Evolutionary conservation across 2,113 vertebrate species (phyloP).

Genomic region (Pao palembangensis): DNA sequence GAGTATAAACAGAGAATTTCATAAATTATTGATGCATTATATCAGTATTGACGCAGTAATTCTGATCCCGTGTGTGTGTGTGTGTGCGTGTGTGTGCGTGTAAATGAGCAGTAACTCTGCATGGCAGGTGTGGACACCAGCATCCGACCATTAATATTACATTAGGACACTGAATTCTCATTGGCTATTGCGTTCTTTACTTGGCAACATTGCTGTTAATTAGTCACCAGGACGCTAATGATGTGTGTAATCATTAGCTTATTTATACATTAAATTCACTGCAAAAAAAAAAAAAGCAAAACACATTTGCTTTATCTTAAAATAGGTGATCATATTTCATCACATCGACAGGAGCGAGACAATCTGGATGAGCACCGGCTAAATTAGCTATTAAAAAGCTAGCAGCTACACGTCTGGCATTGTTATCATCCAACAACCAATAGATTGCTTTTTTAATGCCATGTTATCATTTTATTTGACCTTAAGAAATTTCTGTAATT

Average conservation of each 20-base stretch:
- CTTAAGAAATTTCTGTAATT: slow-evolving; percentile 9
- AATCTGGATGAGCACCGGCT: too few relatives aligned
- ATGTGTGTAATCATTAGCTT: background rate
- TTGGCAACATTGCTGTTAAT: background rate
- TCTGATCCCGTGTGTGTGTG: background rate
- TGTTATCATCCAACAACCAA: too few relatives aligned
- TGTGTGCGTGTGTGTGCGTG: background rate
- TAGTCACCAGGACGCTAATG: slow-evolving; percentile 1
- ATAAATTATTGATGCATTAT: too few relatives aligned
- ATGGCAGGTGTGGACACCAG: slow-evolving; percentile 9
- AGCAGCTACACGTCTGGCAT: too few relatives aligned
- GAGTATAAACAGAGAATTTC: too few relatives aligned
- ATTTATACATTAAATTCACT: too few relatives aligned
- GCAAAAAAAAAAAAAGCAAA: too few relatives aligned
- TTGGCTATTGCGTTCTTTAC: slow-evolving; percentile 6
- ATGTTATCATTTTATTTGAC: slow-evolving; percentile 6
- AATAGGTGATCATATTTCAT: too few relatives aligned
- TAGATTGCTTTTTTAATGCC: background rate
- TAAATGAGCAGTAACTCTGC: background rate
- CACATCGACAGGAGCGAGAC: too few relatives aligned
- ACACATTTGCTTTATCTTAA: too few relatives aligned
- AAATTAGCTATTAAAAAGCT: too few relatives aligned
- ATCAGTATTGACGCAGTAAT: background rate
- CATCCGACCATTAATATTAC: slow-evolving; percentile 17
- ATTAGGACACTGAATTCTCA: slow-evolving; percentile 2